Conservation (phyloP, 2,797 vertebrate genomes). For the Acanthurus tractus region DNA sequence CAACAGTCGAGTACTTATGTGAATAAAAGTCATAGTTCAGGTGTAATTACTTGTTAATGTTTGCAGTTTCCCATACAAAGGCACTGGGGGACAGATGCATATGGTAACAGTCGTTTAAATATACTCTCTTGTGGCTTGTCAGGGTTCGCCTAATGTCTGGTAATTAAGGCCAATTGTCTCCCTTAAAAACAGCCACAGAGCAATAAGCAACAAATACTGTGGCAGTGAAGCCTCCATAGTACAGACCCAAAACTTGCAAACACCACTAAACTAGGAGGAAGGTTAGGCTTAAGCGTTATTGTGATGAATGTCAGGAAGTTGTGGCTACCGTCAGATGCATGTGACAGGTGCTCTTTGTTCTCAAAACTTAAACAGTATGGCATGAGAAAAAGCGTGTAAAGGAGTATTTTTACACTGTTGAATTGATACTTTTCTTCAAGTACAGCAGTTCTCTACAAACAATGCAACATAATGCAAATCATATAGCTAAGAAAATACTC, state of each 20-base stretch:
- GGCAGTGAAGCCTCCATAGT: too few species aligned
- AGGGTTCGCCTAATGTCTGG: not conserved
- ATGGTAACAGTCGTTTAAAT: not conserved
- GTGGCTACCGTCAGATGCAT: not conserved
- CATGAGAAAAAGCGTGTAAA: not conserved
- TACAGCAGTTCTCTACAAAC: not conserved
- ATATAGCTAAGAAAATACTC: not conserved
- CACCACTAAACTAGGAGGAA: too few species aligned
- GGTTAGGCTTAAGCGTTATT: not conserved
- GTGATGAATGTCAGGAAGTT: not conserved
- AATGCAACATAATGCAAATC: not conserved
- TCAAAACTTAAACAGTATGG: not conserved
- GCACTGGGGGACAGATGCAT: not conserved
- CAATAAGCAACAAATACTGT: too few species aligned
- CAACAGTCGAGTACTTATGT: too few species aligned
- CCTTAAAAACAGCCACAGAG: not conserved
- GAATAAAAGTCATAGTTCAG: not conserved
- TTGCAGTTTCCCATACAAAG: not conserved
- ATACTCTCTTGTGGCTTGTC: not conserved
- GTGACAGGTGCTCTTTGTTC: not conserved
- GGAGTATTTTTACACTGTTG: too few species aligned
- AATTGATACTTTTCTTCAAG: too few species aligned
- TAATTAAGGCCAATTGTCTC: not conserved
- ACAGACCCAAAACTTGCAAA: not conserved
- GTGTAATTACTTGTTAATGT: not conserved